phyloP scores from a whole-genome alignment of 2,888 invertebrate genomes.

The Drosophila emarginata region DNA sequence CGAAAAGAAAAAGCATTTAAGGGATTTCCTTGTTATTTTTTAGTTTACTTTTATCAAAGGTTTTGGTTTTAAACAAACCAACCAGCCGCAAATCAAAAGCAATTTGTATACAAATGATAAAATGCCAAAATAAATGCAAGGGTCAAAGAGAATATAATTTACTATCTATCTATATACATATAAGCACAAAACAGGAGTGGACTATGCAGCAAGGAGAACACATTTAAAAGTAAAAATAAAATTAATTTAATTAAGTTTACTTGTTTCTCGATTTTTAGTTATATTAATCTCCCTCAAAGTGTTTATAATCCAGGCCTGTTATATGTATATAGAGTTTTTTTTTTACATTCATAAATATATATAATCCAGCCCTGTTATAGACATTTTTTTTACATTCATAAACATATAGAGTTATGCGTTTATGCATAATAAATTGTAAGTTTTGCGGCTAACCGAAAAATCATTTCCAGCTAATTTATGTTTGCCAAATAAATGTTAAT shows the following conservation, averaged over 20 bases:
- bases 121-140: constrained; percentile 5
- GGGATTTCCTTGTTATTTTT: background rate
- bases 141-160: constrained; percentile 45
- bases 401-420: constrained; percentile 3
- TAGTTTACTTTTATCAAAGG: background rate
- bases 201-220: background rate
- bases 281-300: too few species aligned
- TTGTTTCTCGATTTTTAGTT: too few species aligned
- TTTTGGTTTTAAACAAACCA: constrained; percentile 13
- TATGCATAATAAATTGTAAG: constrained; percentile 52
- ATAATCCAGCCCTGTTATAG: background rate
- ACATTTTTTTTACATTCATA: background rate
- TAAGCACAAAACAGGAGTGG: background rate
- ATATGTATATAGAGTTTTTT: background rate
- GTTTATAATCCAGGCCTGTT: background rate
- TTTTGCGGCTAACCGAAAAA: constrained; percentile 65
- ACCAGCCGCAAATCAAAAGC: constrained; percentile 60
- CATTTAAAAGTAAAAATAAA: too few species aligned
- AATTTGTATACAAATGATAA: constrained; percentile 35
- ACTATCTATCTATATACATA: constrained; percentile 16
- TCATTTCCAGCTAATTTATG: constrained; percentile 66
- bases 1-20: background rate
- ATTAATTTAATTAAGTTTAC: too few species aligned
- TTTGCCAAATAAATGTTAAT: constrained; percentile 48
- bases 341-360: constrained; percentile 1